These are phyloP conservation scores for Pelodytes ibericus DNA, from an alignment of 2,797 vertebrate species.

Conservation along the genomic window DNA sequence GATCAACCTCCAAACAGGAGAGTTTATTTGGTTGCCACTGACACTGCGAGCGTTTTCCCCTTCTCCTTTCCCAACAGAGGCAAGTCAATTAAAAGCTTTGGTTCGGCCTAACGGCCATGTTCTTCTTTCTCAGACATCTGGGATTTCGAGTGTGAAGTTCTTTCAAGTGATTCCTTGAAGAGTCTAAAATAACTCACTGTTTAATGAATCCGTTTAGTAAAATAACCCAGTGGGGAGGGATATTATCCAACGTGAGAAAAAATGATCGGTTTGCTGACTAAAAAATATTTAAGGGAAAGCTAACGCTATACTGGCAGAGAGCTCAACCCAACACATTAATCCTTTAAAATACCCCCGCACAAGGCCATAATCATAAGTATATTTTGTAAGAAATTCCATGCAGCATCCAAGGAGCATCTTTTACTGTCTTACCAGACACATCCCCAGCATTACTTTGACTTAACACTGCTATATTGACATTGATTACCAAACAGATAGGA, in stretches of 20 bases:
- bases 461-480: constrained; percentile 19
- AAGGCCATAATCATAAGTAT: neutral
- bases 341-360: neutral
- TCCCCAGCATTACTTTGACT: constrained; percentile 9
- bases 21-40: neutral
- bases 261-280: neutral
- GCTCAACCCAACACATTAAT: neutral
- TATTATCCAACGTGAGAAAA: neutral
- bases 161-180: neutral
- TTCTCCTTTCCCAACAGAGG: neutral
- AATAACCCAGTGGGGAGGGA: neutral
- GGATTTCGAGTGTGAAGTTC: constrained; percentile 1
- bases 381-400: neutral
- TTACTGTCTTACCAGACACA: neutral
- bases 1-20: neutral
- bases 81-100: neutral
- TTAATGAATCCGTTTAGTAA: neutral
- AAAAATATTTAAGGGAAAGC: neutral
- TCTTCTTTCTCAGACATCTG: neutral
- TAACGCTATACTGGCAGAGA: neutral
- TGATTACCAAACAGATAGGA: constrained; percentile 26
- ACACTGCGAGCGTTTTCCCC: neutral
- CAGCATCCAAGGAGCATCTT: neutral
- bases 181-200: neutral
- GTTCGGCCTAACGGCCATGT: neutral